Conservation (phyloP, 2,113 vertebrate genomes). For the Dipodomys stephensi region DNA sequence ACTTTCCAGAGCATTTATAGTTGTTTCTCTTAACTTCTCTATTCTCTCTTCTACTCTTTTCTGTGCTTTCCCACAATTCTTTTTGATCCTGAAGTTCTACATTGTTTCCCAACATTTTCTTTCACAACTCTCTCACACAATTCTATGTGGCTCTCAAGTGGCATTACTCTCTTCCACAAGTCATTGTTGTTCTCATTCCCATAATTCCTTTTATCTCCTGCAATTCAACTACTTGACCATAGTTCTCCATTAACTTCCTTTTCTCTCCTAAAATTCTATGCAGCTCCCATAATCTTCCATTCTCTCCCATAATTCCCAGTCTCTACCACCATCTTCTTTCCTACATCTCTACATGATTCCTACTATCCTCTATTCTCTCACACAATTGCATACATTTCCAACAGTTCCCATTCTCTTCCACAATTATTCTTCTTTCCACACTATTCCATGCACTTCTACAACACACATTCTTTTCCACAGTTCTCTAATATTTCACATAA, state of each 20-base stretch:
- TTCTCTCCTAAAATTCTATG: too few species aligned
- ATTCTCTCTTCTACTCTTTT: background rate
- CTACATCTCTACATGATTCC: background rate
- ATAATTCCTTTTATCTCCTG: background rate
- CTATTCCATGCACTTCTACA: background rate
- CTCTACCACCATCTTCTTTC: background rate
- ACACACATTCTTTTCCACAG: background rate
- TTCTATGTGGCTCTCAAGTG: background rate
- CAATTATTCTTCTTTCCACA: background rate
- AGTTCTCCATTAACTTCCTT: background rate
- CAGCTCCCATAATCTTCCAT: too few species aligned
- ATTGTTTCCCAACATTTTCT: background rate
- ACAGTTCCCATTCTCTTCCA: background rate
- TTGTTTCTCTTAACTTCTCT: background rate
- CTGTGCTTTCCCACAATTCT: background rate
- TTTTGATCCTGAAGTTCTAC: background rate
- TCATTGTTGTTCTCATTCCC: background rate
- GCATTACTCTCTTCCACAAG: background rate
- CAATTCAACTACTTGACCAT: too few species aligned
- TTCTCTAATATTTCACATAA: too few species aligned
- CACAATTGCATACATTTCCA: background rate
- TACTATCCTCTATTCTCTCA: background rate
- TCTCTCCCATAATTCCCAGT: background rate
- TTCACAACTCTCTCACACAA: background rate
- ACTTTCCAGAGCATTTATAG: background rate